Evolutionary conservation across 2,888 invertebrate species (phyloP), one percentile per base, ranked within the genome.

Genomic region (Lacanobia wlatinum): DNA sequence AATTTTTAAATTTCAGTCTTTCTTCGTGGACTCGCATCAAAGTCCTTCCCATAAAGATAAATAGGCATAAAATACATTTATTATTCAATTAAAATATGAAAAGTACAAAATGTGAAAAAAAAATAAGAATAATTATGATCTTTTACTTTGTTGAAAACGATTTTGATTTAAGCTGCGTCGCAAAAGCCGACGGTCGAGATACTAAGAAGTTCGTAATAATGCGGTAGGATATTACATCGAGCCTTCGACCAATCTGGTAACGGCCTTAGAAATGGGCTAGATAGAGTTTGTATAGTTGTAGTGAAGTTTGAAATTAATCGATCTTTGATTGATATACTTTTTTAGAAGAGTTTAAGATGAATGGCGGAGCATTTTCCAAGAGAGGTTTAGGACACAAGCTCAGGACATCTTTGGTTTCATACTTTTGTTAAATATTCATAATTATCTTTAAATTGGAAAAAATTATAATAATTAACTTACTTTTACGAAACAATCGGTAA

Each of bases 1-100:
- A 58, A 43, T 58, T 60, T 60, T 46, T 34, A n/a, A 73, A 82
- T 72, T 56, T 82, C 78, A 81, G 81, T 81, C 81, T 81, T 78
- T 58, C 60, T 56, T 50, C 38, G 59, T 34, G 46, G 46, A 78
- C 48, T 78, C 18, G 14, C 12, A 38, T 50, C 6, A 9, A 69
- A 69, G 18, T 63, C 59, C 34, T 46, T 65, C 43, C 58, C 48
- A 66, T 67, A 79, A 66, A 52, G 38, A n/a, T 53, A 43, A 34
- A 34, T 0, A 3, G 0, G 6, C 34, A 34, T 34, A 73, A 66
- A 56, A 34, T 34, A 61, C 43, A 18, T 6, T 34, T 6, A 34
- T 34, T 34, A 34, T 34, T 34, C 5, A 34, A 6, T 28, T 18
- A 21, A 58, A 65, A 21, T 38, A 21, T 16, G 6, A 16, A 28